Evolutionary conservation across 2,797 vertebrate genomes (phyloP).

Genomic region (Sebastolobus alascanus): DNA sequence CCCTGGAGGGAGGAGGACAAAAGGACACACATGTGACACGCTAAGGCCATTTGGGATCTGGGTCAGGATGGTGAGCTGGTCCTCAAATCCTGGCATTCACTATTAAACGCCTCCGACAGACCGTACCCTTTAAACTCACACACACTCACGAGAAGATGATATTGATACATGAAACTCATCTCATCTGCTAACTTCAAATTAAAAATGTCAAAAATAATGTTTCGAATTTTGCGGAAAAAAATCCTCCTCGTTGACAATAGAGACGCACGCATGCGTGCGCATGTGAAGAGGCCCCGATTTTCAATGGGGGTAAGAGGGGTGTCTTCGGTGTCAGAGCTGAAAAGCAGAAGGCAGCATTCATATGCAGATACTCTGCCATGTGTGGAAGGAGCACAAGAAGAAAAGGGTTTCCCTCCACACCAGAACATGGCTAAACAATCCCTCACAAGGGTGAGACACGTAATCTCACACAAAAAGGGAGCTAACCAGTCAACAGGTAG

Average conservation of each 20-base stretch:
- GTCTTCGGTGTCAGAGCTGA: constrained; percentile 56
- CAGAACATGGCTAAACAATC: constrained; percentile 26
- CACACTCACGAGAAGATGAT: constrained; percentile 5
- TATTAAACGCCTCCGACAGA: constrained; percentile 65
- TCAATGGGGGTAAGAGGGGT: constrained; percentile 17
- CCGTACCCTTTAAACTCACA: constrained; percentile 23
- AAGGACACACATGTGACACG: constrained; percentile 76
- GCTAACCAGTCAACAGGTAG: constrained; percentile 58
- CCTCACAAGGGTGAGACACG: constrained; percentile 14
- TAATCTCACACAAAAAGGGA: constrained; percentile 26
- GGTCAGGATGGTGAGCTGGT: constrained; percentile 78
- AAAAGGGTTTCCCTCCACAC: constrained; percentile 45
- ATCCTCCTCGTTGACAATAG: neutral
- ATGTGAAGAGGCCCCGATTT: constrained; percentile 53
- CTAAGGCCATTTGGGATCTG: constrained; percentile 78
- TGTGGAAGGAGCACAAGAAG: constrained; percentile 48
- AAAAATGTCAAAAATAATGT: neutral
- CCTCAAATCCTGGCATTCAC: constrained; percentile 58
- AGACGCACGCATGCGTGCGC: constrained; percentile 22
- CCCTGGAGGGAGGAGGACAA: constrained; percentile 70
- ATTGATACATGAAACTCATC: constrained; percentile 12
- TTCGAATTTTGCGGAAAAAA: neutral
- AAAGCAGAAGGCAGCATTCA: constrained; percentile 81
- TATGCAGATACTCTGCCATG: constrained; percentile 77
- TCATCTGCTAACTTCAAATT: constrained; percentile 2